phyloP scores from a whole-genome alignment of 1,140 invertebrate species.

The Monomorium pharaonis region DNA sequence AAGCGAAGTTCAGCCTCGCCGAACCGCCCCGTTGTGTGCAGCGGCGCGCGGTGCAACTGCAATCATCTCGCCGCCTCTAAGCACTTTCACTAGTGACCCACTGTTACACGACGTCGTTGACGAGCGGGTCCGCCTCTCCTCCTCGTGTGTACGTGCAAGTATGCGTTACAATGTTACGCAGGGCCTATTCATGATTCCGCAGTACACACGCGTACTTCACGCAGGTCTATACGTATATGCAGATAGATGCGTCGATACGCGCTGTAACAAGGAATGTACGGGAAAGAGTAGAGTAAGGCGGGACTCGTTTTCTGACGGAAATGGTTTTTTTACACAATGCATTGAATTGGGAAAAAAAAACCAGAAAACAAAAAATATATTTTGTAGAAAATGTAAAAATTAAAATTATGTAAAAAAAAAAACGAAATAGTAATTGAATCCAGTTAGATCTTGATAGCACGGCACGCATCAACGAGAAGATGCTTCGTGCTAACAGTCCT shows the following conservation, averaged over 20 bases:
- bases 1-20: slow-evolving; percentile 62
- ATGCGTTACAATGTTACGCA: not conserved
- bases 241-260: not conserved
- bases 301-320: not conserved
- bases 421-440: not conserved
- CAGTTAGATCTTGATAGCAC: not conserved
- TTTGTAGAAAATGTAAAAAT: not conserved
- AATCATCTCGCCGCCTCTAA: slow-evolving; percentile 77
- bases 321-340: not conserved
- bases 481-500: not conserved
- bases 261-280: not conserved
- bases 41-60: slow-evolving; percentile 68
- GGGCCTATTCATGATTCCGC: slow-evolving; percentile 62
- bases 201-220: not conserved
- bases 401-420: not conserved
- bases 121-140: slow-evolving; percentile 37
- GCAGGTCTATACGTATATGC: not conserved
- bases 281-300: not conserved
- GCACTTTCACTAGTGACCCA: slow-evolving; percentile 81
- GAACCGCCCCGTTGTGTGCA: slow-evolving; percentile 52
- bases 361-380: too few relatives aligned
- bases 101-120: slow-evolving; percentile 74
- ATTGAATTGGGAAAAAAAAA: not conserved
- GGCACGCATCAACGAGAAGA: not conserved
- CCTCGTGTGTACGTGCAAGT: not conserved